Base-by-base conservation (phyloP, 2,888 invertebrate genomes). In the Eupeodes latifasciatus region DNA sequence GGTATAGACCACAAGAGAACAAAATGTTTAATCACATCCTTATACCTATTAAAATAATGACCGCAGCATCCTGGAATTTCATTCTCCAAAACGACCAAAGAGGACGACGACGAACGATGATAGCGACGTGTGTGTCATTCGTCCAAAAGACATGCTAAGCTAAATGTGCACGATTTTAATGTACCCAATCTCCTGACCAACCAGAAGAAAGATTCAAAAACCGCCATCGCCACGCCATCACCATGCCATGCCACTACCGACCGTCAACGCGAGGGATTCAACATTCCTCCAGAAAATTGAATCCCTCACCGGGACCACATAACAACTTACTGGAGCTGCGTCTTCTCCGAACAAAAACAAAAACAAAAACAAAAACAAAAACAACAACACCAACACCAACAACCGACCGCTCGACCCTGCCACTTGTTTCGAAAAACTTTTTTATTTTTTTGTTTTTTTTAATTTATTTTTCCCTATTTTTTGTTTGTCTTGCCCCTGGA, bases 51-150 rank as follows among this genome's bases (percentile, higher is more conserved):
- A 88, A 88, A 85, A 88, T 85, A 88, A 88, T 88, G 88, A 88
- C 78, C 78, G 81, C 64, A 77, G 88, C 74, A 75, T 85, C 88
- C 85, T 88, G 85, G 81, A 85, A 88, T 85, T 78, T 85, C 78
- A 78, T 81, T 88, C 78, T 61, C 85, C 81, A 85, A 85, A 85
- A 78, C 81, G 78, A 78, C 84, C 3, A 16, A 10, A 16, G 16
- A 7, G 19, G n/a, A 9, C 36, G 14, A n/a, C 36, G 7, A 12
- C 5, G 14, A 78, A 81, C 76, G 61, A 81, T 85, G 77, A 77
- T 76, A 61, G 77, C 88, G 85, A 88, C 88, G 88, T 88, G 88
- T 88, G 88, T 88, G 88, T 88, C 88, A 88, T 88, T 88, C 88
- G 81, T 74, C 81, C 77, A 66, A 59, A 47, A 47, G 84, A 85